Evolutionary conservation across 2,797 vertebrate species (phyloP).

Genomic region (Aldrovandia affinis): DNA sequence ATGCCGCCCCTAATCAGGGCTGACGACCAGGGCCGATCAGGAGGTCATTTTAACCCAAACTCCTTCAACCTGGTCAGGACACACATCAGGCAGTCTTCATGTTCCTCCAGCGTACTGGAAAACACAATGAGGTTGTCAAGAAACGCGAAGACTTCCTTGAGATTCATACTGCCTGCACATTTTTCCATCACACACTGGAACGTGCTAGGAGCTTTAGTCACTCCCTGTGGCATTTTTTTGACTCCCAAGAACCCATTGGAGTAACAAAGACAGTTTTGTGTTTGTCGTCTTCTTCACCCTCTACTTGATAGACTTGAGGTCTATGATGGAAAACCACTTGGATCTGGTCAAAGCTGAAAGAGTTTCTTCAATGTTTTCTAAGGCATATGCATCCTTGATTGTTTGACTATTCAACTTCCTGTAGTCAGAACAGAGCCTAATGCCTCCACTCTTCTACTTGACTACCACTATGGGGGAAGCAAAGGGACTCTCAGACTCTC

Average conservation of each 20-base stretch:
- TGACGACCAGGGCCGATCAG: too few relatives aligned
- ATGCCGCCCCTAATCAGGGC: too few relatives aligned
- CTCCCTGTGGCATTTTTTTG: slow-evolving; percentile 18
- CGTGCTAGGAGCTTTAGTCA: not conserved
- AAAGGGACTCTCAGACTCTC: too few relatives aligned
- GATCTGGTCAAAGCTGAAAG: not conserved
- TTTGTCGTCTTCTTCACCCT: slow-evolving; percentile 26
- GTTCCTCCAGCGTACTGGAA: slow-evolving; percentile 12
- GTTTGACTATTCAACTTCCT: slow-evolving; percentile 1
- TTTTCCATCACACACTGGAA: slow-evolving; percentile 19
- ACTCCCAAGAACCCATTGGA: slow-evolving; percentile 31
- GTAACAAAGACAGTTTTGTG: slow-evolving; percentile 22
- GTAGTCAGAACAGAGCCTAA: not conserved
- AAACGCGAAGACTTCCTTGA: slow-evolving; percentile 8
- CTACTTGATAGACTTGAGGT: slow-evolving; percentile 32
- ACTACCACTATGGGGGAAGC: too few relatives aligned
- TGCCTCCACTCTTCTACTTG: slow-evolving; percentile 19
- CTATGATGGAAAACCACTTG: slow-evolving; percentile 33
- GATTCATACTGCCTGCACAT: not conserved
- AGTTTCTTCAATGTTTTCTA: not conserved
- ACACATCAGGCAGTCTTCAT: not conserved
- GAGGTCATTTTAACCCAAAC: too few relatives aligned
- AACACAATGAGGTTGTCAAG: slow-evolving; percentile 25
- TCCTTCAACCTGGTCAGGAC: slow-evolving; percentile 7
- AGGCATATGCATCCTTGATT: not conserved